A percentile compares a stretch with the other conserved stretches of the same genome.
Evolutionary conservation across 1,140 invertebrate genomes (phyloP).

Genomic region (Camponotus vicinus): DNA sequence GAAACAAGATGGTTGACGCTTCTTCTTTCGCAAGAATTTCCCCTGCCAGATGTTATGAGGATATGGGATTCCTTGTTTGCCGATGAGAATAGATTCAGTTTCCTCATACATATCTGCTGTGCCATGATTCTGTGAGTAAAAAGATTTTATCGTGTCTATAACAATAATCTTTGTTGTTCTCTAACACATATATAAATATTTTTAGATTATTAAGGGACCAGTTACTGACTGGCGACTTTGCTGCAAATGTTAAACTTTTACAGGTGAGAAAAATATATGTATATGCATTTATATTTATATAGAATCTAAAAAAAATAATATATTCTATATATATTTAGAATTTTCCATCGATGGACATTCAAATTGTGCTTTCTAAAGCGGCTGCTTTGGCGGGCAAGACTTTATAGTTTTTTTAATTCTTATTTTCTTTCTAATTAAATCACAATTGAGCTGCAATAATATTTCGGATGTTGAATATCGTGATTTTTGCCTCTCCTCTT

Average conservation of each 20-base stretch:
- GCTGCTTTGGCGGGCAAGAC: constrained; percentile 84
- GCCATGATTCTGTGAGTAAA: constrained; percentile 97
- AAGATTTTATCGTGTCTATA: constrained; percentile 25
- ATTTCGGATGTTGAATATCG: neutral
- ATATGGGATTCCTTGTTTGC: constrained; percentile 98
- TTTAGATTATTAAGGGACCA: constrained; percentile 93
- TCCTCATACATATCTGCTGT: constrained; percentile 96
- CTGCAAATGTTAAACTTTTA: constrained; percentile 96
- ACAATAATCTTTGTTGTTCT: constrained; percentile 5
- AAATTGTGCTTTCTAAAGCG: constrained; percentile 89
- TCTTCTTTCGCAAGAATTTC: constrained; percentile 99
- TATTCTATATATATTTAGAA: constrained; percentile 85
- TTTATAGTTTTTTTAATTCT: constrained; percentile 72
- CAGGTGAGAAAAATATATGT: constrained; percentile 87
- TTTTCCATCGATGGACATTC: constrained; percentile 92
- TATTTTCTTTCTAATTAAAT: neutral
- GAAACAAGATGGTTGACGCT: constrained; percentile 95
- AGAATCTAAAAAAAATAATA: constrained; percentile 16
- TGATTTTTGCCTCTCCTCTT: constrained; percentile 13
- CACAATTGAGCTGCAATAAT: constrained; percentile 13
- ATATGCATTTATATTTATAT: constrained; percentile 15
- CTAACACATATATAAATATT: constrained; percentile 1
- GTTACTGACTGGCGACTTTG: constrained; percentile 95
- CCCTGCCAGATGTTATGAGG: constrained; percentile 97
- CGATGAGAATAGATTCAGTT: constrained; percentile 95